Evolutionary conservation across 2,888 invertebrate genomes (phyloP).

Genomic region (Pasiphila rectangulata): DNA sequence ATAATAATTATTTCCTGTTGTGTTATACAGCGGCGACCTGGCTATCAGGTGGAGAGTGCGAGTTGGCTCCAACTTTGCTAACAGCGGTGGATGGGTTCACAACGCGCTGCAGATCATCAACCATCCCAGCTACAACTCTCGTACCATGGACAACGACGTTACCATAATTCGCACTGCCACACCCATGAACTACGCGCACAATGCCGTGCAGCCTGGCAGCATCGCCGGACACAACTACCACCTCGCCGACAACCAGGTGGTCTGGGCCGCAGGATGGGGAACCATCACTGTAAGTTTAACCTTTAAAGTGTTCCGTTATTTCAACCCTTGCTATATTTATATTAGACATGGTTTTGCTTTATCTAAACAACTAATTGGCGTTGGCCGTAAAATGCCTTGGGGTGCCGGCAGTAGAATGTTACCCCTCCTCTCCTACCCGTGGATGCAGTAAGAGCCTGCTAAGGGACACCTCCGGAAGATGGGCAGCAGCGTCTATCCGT

Average conservation of each 20-base stretch:
- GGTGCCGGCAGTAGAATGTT: too few relatives aligned
- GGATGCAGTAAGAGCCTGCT: too few relatives aligned
- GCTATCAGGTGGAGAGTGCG: conserved; percentile 43
- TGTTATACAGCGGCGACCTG: conserved; percentile 37
- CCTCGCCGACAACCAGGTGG: conserved; percentile 44
- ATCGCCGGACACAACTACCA: conserved; percentile 44
- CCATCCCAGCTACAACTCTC: conserved; percentile 51
- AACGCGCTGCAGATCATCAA: conserved; percentile 21
- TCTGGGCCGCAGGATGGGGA: conserved; percentile 61
- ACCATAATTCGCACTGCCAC: conserved; percentile 39
- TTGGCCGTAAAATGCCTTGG: too few relatives aligned
- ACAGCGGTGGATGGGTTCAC: conserved; percentile 47
- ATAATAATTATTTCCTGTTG: too few relatives aligned
- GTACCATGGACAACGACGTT: conserved; percentile 45
- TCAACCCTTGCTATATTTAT: too few relatives aligned
- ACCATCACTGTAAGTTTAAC: conserved; percentile 40
- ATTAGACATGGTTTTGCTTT: too few relatives aligned
- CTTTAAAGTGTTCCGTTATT: neutral
- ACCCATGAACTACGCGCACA: conserved; percentile 24
- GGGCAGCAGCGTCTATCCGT: too few relatives aligned
- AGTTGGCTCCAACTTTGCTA: conserved; percentile 48
- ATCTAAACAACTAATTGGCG: too few relatives aligned
- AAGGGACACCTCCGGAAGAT: too few relatives aligned
- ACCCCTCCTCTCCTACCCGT: too few relatives aligned
- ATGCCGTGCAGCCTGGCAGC: conserved; percentile 20